Evolutionary conservation across 2,113 vertebrate species (phyloP), one percentile per base, ranked within the genome.

Genomic region (Gopherus flavomarginatus): DNA sequence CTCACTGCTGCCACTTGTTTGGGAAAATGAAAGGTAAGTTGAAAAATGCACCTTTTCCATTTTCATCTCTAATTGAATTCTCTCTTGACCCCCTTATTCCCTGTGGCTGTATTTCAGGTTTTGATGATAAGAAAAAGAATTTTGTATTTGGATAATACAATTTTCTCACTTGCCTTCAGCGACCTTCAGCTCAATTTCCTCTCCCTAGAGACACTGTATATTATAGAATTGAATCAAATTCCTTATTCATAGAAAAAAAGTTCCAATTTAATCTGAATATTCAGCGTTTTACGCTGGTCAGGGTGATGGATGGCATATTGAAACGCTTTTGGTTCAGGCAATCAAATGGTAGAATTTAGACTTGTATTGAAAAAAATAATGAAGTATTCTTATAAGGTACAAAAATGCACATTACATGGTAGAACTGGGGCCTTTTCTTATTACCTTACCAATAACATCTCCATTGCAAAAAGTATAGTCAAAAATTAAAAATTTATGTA

Each of bases 181-280:
- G 97, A 98, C 98, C 98, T 98, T 97, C 97, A 98, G 97, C 97
- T 98, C 98, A 98, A 98, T 98, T 98, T 98, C 97, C 97, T 93
- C 81, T 98, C 97, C 98, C 98, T 44, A 83, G 97, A 98, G 98
- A 98, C 96, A 89, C 95, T 95, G 97, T 97, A 94, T 97, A 97
- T 98, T 98, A 97, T 50, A 97, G 98, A 97, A 97, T 89, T 96
- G 98, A 98, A 98, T 98, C 97, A 95, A 97, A 98, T 98, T 98
- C 96, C 96, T 98, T 98, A 98, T 98, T 98, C 98, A 98, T 98
- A 98, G 98, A 44, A 96, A 98, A 98, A 98, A 98, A 97, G 97
- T 97, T 97, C 97, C 98, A 97, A 98, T 98, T 98, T 98, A 97
- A 98, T 98, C 98, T 98, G 98, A 98, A 98, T 98, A 98, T 98